These are phyloP conservation scores for Aleiodes alternator DNA, from an alignment of 2,888 invertebrate genomes.

Conservation along the genomic window DNA sequence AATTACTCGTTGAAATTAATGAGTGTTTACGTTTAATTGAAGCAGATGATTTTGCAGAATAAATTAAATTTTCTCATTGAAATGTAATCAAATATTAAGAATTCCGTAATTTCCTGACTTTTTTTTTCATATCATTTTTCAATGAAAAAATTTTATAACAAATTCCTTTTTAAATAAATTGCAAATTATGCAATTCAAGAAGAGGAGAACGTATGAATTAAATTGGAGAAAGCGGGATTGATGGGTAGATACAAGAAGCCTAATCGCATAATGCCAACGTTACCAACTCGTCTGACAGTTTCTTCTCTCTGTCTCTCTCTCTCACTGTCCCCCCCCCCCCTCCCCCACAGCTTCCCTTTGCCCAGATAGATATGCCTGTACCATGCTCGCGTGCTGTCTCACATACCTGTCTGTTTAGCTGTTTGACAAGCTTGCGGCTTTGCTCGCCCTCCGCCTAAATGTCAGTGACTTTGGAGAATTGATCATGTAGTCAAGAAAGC, in stretches of 20 bases:
- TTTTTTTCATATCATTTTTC: too few relatives aligned
- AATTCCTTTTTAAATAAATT: too few relatives aligned
- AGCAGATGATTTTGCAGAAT: too few relatives aligned
- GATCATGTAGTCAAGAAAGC: conserved; percentile 17
- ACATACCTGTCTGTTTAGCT: conserved; percentile 52
- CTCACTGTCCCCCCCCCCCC: conserved; percentile 12
- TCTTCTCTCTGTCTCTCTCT: conserved; percentile 11
- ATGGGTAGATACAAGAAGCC: conserved; percentile 58
- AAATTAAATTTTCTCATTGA: too few relatives aligned
- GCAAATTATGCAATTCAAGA: too few relatives aligned
- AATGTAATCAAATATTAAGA: too few relatives aligned
- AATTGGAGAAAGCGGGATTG: conserved; percentile 8
- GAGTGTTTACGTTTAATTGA: too few relatives aligned
- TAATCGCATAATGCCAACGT: conserved; percentile 37
- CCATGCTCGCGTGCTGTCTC: conserved; percentile 33
- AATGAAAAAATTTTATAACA: too few relatives aligned
- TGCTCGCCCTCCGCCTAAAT: conserved; percentile 39
- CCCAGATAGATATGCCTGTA: conserved; percentile 26
- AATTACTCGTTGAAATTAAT: too few relatives aligned
- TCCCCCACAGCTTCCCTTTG: conserved; percentile 50
- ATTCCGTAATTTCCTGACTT: too few relatives aligned
- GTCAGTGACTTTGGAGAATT: conserved; percentile 37
- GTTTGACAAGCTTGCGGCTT: conserved; percentile 48
- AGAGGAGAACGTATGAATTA: too few relatives aligned
- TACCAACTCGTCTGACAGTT: conserved; percentile 36